phyloP scores from a whole-genome alignment of 1,140 invertebrate species.

The Drosophila teissieri region DNA sequence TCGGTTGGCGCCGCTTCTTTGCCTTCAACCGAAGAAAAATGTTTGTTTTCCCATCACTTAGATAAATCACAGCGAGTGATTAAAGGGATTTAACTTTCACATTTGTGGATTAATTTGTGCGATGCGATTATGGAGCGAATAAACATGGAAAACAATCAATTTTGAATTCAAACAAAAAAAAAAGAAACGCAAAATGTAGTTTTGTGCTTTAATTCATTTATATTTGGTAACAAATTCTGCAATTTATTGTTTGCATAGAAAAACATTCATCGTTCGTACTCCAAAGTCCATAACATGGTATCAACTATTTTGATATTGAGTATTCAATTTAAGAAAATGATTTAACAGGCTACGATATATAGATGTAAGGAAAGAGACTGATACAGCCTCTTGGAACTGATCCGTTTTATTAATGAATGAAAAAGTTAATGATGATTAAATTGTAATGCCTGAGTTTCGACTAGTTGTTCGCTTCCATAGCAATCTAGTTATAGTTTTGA shows the following conservation, averaged over 20 bases:
- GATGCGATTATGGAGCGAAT: background rate
- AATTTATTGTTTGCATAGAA: slow-evolving; percentile 19
- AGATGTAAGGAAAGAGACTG: slow-evolving; percentile 16
- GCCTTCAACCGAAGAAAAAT: slow-evolving; percentile 33
- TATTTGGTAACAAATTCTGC: slow-evolving; percentile 15
- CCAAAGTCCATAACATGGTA: slow-evolving; percentile 19
- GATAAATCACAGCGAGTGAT: slow-evolving; percentile 49
- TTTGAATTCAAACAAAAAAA: background rate
- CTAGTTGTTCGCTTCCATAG: slow-evolving; percentile 22
- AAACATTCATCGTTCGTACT: slow-evolving; percentile 8
- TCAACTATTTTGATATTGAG: slow-evolving; percentile 20
- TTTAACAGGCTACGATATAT: slow-evolving; percentile 8
- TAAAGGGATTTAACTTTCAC: slow-evolving; percentile 29
- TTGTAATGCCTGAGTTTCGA: slow-evolving; percentile 27
- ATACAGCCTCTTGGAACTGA: slow-evolving; percentile 36
- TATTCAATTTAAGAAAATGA: slow-evolving; percentile 16
- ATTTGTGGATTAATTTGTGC: slow-evolving; percentile 24
- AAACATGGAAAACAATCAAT: background rate
- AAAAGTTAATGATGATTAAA: too few relatives aligned
- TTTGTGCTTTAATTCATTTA: slow-evolving; percentile 2
- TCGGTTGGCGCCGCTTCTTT: slow-evolving; percentile 57
- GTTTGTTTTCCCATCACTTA: slow-evolving; percentile 41
- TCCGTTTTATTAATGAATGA: slow-evolving; percentile 8
- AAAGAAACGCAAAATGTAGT: background rate
- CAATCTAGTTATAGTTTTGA: background rate